Evolutionary conservation across 2,797 vertebrate genomes (phyloP).

Genomic region (Anomalospiza imberbis): DNA sequence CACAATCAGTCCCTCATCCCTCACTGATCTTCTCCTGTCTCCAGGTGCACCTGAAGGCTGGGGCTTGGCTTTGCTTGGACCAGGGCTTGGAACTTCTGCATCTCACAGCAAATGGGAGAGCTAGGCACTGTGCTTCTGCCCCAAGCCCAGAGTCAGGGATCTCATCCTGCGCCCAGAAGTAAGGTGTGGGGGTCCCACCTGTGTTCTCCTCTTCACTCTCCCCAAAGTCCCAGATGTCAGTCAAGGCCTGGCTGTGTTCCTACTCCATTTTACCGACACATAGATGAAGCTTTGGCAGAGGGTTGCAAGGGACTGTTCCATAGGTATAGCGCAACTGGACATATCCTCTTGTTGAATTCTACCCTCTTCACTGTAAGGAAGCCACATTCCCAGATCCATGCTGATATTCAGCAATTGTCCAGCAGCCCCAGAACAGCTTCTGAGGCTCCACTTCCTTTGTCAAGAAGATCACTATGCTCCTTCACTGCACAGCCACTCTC

Average conservation of each 20-base stretch:
- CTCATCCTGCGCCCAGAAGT: background rate
- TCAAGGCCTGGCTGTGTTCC: background rate
- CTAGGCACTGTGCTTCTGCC: background rate
- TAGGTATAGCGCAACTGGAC: background rate
- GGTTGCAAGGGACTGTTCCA: background rate
- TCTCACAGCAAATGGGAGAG: background rate
- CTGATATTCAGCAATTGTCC: background rate
- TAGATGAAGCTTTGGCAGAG: background rate
- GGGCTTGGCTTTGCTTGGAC: background rate
- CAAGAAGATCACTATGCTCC: background rate
- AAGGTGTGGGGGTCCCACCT: background rate
- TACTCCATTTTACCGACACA: background rate
- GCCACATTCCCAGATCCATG: background rate
- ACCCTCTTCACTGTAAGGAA: background rate
- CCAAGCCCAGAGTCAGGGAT: background rate
- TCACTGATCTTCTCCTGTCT: background rate
- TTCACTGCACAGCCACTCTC: background rate
- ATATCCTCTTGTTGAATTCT: background rate
- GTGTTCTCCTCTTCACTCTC: background rate
- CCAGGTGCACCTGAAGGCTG: background rate
- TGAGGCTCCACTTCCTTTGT: background rate
- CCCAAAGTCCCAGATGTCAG: background rate
- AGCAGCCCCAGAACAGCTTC: background rate
- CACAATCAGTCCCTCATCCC: accelerated
- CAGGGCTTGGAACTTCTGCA: background rate